Base-by-base conservation (phyloP, 2,888 invertebrate genomes). In the Caenorhabditis imperialis region DNA sequence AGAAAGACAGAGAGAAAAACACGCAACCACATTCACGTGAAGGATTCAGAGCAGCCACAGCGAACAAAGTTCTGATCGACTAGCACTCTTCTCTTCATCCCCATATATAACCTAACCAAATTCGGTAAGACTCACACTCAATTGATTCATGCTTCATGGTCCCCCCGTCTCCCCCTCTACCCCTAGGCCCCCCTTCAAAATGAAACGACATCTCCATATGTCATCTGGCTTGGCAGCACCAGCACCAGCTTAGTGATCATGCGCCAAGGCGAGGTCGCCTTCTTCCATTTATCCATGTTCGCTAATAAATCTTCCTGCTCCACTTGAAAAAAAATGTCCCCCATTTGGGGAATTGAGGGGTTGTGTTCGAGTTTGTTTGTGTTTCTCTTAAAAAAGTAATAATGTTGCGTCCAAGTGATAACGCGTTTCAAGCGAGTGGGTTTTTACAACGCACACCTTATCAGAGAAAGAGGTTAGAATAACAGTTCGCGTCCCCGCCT, bases 61-160 rank as follows among this genome's bases (percentile, higher is more conserved):
- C 54, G 63, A 63, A 63, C 54, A 48, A 40, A 47, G 50, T 35
- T 47, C 18, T 65, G 48, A 55, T 55, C 65, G 40, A 50, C 40
- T 51, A 51, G 65, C 33, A 27, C 8, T 12, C 54, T 18, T 35
- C 54, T 27, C 40, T 38, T 44, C 35, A n/a, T 25, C 42, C 30
- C 16, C 18, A 35, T 53, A 45, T n/a, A 18, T 16, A 30, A 30
- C 10, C 30, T n/a, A n/a, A n/a, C 33, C 42, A 50, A 67, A 57
- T 51, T 57, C 67, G 67, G 67, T 67, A 67, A 67, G 67, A 57
- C 40, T 57, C 55, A 44, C 33, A 42, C 12, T 53, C 37, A 65
- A 48, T 57, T 57, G 67, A 67, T 65, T 57, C 55, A 55, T 57
- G 50, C 30, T 40, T 42, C 42, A 22, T n/a, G n/a, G n/a, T n/a